Evolutionary conservation across 1,140 invertebrate species (phyloP).

Genomic region (Lerema accius): DNA sequence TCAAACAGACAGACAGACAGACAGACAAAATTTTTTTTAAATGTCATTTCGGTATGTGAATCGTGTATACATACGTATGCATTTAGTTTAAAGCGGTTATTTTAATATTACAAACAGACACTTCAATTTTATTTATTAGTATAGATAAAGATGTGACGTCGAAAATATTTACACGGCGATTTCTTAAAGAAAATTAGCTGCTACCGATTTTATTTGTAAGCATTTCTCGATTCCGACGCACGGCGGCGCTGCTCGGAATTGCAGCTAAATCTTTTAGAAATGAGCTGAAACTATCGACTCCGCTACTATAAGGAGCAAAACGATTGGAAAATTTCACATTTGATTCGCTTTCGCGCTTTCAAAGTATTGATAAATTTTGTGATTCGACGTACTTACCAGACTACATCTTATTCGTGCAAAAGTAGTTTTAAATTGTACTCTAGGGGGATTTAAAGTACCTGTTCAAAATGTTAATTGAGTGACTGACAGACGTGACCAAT

Average conservation of each 20-base stretch:
- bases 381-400: neutral
- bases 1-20: too few relatives aligned
- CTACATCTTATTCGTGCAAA: neutral
- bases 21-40: too few relatives aligned
- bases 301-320: neutral
- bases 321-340: conserved; percentile 2
- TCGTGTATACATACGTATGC: too few relatives aligned
- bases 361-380: neutral
- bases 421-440: conserved; percentile 14
- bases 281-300: conserved; percentile 5
- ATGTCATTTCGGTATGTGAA: too few relatives aligned
- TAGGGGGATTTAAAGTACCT: too few relatives aligned
- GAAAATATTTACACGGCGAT: neutral
- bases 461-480: too few relatives aligned
- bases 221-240: neutral
- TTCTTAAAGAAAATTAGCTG: conserved; percentile 1
- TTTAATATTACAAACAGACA: too few relatives aligned
- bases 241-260: neutral
- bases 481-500: too few relatives aligned
- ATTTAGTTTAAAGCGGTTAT: too few relatives aligned
- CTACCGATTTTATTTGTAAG: conserved; percentile 2
- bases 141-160: too few relatives aligned
- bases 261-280: conserved; percentile 5
- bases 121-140: too few relatives aligned
- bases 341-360: conserved; percentile 3